Evolutionary conservation across 2,113 vertebrate species (phyloP).

Genomic region (Cercocebus atys): DNA sequence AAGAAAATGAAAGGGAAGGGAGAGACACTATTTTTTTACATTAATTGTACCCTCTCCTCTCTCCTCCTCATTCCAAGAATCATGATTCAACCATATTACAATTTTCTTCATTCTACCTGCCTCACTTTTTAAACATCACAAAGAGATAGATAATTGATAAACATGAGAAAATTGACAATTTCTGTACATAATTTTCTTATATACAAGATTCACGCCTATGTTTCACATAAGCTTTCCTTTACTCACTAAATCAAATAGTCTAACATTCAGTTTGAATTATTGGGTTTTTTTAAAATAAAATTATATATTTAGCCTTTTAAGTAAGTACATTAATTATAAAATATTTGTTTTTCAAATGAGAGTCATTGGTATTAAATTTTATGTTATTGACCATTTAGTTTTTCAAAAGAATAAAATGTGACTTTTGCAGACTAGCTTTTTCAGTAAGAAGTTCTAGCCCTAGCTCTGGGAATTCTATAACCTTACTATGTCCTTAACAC

Average conservation of each 20-base stretch:
- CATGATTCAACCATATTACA: not conserved
- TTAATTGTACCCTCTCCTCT: not conserved
- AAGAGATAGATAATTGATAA: not conserved
- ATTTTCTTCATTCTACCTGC: not conserved
- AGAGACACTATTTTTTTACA: not conserved
- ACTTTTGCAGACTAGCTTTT: not conserved
- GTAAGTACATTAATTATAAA: not conserved
- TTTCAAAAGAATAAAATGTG: not conserved
- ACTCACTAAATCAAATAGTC: not conserved
- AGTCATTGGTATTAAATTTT: not conserved
- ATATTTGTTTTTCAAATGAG: not conserved
- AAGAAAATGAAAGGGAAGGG: not conserved
- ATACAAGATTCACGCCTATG: not conserved
- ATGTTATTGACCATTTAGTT: not conserved
- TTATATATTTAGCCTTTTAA: not conserved
- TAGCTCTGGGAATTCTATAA: not conserved
- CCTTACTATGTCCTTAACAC: not conserved
- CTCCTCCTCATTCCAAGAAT: not conserved
- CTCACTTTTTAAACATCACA: not conserved
- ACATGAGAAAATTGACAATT: not conserved
- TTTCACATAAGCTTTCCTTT: not conserved
- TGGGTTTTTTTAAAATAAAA: not conserved
- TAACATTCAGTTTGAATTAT: not conserved
- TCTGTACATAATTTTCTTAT: not conserved
- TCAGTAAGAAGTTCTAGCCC: not conserved